Percentiles rank a stretch among this genome's conserved stretches.
phyloP scores from a whole-genome alignment of 2,888 invertebrate genomes.

The Nemurella pictetii region DNA sequence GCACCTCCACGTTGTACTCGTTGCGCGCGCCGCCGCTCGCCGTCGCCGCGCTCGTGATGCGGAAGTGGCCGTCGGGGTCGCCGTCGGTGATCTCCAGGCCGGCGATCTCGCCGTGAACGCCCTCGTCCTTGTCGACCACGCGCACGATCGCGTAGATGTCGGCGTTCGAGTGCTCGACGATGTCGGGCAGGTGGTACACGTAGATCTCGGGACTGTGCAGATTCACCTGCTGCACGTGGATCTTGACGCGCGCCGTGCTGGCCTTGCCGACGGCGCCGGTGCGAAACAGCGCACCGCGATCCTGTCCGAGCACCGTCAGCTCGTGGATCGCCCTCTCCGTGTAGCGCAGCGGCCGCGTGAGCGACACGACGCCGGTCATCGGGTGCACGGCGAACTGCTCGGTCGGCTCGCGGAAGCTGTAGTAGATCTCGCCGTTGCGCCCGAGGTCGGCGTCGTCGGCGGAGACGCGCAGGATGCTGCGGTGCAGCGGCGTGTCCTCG shows the following conservation, averaged over 20 bases:
- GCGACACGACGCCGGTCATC: constrained; percentile 82
- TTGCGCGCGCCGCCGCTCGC: constrained; percentile 55
- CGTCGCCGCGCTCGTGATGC: constrained; percentile 65
- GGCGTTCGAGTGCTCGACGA: constrained; percentile 78
- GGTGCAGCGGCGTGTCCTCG: constrained; percentile 85
- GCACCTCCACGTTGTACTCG: constrained; percentile 79
- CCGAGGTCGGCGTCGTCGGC: constrained; percentile 97
- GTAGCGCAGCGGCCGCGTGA: constrained; percentile 76
- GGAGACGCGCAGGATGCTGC: constrained; percentile 74
- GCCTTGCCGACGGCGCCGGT: constrained; percentile 58
- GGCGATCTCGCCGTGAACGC: constrained; percentile 81
- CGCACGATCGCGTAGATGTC: constrained; percentile 89
- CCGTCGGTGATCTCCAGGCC: constrained; percentile 84
- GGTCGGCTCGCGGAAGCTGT: constrained; percentile 81
- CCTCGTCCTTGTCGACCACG: constrained; percentile 80
- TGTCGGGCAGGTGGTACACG: constrained; percentile 76
- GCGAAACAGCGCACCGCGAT: constrained; percentile 72
- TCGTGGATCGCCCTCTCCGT: constrained; percentile 71
- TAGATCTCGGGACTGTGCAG: constrained; percentile 82
- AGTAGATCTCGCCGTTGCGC: constrained; percentile 95
- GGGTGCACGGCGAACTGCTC: constrained; percentile 92
- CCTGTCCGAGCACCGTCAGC: constrained; percentile 80
- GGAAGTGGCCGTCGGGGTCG: constrained; percentile 87
- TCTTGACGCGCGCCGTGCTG: constrained; percentile 75
- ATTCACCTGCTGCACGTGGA: constrained; percentile 82